Percentiles rank a stretch among this genome's conserved stretches.
Conservation (phyloP, 2,113 vertebrate species). For the Vidua chalybeata region DNA sequence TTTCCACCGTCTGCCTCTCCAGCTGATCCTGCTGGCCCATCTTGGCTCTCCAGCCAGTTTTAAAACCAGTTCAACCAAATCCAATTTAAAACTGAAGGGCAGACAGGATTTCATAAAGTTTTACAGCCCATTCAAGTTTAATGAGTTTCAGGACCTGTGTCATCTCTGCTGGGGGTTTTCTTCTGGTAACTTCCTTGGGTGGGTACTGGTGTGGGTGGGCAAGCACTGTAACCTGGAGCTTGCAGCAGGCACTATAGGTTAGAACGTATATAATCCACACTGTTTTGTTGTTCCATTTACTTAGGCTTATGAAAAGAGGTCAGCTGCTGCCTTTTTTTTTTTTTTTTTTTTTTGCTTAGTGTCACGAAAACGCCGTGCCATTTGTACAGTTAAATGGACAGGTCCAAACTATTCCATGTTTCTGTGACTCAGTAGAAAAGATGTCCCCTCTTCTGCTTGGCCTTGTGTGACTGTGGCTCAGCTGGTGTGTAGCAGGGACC, state of each 20-base stretch:
- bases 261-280: not conserved
- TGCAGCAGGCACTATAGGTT: not conserved
- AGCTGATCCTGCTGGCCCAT: constrained; percentile 8
- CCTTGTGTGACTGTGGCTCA: not conserved
- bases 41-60: constrained; percentile 27
- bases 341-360: not conserved
- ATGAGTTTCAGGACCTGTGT: not conserved
- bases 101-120: not conserved
- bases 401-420: not conserved
- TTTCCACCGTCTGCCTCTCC: not conserved
- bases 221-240: not conserved
- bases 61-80: constrained; percentile 36
- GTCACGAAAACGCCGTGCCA: not conserved
- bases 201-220: not conserved
- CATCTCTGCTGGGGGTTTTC: not conserved
- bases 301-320: not conserved
- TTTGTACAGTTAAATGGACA: not conserved
- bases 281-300: not conserved
- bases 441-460: not conserved
- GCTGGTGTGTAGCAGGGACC: not conserved
- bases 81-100: not conserved
- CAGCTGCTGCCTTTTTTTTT: not conserved
- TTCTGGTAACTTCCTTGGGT: not conserved
- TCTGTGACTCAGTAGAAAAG: not conserved
- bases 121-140: not conserved